Evolutionary conservation across 1,140 invertebrate species (phyloP), one percentile per base, ranked within the genome.

Genomic region (Drosophila rufa): DNA sequence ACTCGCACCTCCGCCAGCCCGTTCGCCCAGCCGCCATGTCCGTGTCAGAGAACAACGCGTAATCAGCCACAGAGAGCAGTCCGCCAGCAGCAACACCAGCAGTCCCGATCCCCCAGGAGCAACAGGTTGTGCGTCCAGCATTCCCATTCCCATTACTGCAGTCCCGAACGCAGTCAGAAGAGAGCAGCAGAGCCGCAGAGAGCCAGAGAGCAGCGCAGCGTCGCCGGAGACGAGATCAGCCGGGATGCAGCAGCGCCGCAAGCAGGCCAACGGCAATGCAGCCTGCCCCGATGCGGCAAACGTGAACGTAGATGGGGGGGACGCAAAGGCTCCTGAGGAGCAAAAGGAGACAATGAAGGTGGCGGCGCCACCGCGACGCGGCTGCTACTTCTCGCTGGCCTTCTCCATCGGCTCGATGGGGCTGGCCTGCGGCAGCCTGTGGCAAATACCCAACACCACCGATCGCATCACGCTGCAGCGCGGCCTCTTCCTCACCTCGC

Each of bases 381-480:
- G 92, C 27, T 93, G 92, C 51, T 92, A 91, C 56, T 87, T 93
- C 17, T 92, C 92, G 27, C 61, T 93, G 55, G 92, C 92, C 50
- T 93, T 91, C 53, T 93, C 92, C 25, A 92, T 93, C 62, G 92
- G 92, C 3, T 93, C 92, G 36, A 91, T 93, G 59, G 78, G 91
- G 2, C 42, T 93, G 78, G 92, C 92, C n/a, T 93, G 91, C 47
- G 91, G 92, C 71, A 93, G 91, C 68, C 60, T 93, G 36, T 77
- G 92, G 80, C 89, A 93, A 57, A 91, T 93, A 43, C 85, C 86
- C 2, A 91, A 92, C 36, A 91, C 70, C 64, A 92, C 83, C 50
- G 92, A 93, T 71, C 94, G 94, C 65, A 94, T 95, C 45, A 93
- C 94, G 6, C 78, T 94, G 33, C 93, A 93, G 45, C 94, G 94